Conservation (phyloP, 2,888 invertebrate species). For the Dasysyrphus tricinctus region DNA sequence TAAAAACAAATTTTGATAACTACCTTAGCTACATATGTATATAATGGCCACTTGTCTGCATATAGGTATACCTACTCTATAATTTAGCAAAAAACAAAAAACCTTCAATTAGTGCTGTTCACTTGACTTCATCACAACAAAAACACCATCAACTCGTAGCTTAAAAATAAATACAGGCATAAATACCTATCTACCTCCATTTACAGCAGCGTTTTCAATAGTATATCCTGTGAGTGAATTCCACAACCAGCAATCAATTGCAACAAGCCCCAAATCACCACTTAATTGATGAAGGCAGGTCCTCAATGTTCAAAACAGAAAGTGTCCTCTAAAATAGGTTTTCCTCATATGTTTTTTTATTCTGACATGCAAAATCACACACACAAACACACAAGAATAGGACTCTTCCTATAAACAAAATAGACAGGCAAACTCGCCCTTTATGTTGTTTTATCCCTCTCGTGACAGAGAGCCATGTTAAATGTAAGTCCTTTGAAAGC, state of each 20-base stretch:
- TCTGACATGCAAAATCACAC: constrained; percentile 16
- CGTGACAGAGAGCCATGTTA: constrained; percentile 51
- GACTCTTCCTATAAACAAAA: background rate
- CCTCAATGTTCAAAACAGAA: constrained; percentile 33
- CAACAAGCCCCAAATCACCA: constrained; percentile 65
- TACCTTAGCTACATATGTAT: too few species aligned
- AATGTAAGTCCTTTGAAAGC: constrained; percentile 62
- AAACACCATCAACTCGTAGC: background rate
- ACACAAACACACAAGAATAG: background rate
- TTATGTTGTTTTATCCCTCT: constrained; percentile 43
- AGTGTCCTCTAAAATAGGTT: constrained; percentile 39
- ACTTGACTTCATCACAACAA: constrained; percentile 6
- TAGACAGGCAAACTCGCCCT: constrained; percentile 27
- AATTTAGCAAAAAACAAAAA: background rate
- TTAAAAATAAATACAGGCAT: background rate
- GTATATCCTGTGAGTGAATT: constrained; percentile 35
- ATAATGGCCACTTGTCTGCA: background rate
- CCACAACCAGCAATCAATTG: constrained; percentile 50
- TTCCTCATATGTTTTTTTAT: background rate
- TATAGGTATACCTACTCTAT: background rate
- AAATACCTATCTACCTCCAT: background rate
- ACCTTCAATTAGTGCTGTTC: constrained; percentile 41
- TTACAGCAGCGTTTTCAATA: constrained; percentile 9
- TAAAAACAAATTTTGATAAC: too few species aligned
- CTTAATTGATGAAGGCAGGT: constrained; percentile 53